Conservation (phyloP, 2,888 invertebrate species). For the Tetragonisca angustula region DNA sequence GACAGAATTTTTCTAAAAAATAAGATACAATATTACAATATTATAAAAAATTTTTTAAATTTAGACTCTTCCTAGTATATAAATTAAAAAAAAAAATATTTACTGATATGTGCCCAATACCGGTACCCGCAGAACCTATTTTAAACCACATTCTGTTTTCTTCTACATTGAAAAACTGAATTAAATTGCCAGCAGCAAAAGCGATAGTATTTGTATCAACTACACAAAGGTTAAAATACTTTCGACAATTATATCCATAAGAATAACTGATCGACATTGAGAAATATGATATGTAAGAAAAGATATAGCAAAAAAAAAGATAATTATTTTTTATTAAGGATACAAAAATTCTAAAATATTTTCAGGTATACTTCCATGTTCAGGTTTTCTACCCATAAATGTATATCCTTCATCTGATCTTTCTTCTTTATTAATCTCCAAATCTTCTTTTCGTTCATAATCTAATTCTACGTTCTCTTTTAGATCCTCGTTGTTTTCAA, state of each 20-base stretch:
- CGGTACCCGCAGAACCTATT: conserved; percentile 90
- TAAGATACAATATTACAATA: neutral
- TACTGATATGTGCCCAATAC: conserved; percentile 92
- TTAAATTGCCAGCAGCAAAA: conserved; percentile 92
- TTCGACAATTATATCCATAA: conserved; percentile 93
- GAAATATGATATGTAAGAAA: conserved; percentile 8
- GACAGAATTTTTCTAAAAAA: conserved; percentile 87
- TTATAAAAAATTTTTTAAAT: neutral
- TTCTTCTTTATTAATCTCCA: neutral
- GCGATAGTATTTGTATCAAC: conserved; percentile 90
- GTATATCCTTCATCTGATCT: conserved; percentile 9
- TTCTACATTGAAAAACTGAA: conserved; percentile 90
- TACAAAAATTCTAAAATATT: conserved; percentile 53
- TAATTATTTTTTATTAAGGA: conserved; percentile 35
- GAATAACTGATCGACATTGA: conserved; percentile 87
- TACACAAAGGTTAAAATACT: conserved; percentile 91
- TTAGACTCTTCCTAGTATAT: neutral
- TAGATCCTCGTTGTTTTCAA: neutral
- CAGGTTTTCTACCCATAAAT: conserved; percentile 7
- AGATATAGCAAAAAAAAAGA: neutral
- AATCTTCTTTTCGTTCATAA: neutral
- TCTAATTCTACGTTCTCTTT: neutral
- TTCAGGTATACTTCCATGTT: conserved; percentile 26
- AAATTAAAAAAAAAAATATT: conserved; percentile 77
- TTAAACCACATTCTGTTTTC: conserved; percentile 89